phyloP scores from a whole-genome alignment of 2,888 invertebrate species.

The Ichneumoninae sp. region DNA sequence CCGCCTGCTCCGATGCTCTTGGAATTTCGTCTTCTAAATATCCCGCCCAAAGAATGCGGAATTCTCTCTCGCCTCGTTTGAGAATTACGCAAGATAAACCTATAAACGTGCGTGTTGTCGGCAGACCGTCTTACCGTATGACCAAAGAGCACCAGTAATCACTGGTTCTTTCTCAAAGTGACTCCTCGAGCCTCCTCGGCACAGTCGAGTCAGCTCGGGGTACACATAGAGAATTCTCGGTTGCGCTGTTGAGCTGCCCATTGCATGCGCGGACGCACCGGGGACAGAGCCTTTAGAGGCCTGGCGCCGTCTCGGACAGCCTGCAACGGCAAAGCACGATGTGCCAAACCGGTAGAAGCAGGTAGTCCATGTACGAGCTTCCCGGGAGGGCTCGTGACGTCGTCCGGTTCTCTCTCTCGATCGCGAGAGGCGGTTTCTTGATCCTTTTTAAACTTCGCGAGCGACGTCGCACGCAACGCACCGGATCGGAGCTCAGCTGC shows the following conservation, averaged over 20 bases:
- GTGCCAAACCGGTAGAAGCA: conserved; percentile 65
- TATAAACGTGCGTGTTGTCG: not conserved
- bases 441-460: conserved; percentile 55
- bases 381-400: conserved; percentile 58
- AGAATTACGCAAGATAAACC: not conserved
- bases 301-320: conserved; percentile 64
- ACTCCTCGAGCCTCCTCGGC: not conserved
- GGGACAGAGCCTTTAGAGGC: conserved; percentile 62
- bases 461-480: conserved; percentile 19
- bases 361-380: conserved; percentile 66
- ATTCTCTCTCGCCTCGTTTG: not conserved
- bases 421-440: conserved; percentile 41
- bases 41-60: not conserved
- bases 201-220: not conserved
- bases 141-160: conserved; percentile 4
- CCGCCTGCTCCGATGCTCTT: not conserved
- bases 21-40: conserved; percentile 11
- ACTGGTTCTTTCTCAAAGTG: not conserved
- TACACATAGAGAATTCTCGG: conserved; percentile 3
- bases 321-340: conserved; percentile 51
- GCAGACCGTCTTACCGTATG: not conserved
- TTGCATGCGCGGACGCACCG: conserved; percentile 40
- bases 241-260: not conserved
- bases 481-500: conserved; percentile 33
- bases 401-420: conserved; percentile 51